Evolutionary conservation across 2,113 vertebrate genomes (phyloP), one percentile per base, ranked within the genome.

Genomic region (Corythornis madagascariensis): DNA sequence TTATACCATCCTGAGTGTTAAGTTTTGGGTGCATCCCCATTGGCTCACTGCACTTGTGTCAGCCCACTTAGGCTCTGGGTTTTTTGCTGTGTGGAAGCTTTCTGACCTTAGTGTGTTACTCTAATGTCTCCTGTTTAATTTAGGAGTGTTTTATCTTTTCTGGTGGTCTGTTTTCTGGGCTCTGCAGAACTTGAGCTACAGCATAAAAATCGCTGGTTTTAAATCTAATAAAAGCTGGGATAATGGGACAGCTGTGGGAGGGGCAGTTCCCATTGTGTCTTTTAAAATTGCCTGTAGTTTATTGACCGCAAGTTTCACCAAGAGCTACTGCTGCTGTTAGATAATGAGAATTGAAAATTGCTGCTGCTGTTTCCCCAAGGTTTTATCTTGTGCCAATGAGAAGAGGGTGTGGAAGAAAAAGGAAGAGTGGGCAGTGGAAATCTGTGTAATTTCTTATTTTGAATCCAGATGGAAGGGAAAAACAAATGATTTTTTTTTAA

Each of bases 341-440:
- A 91, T 95, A 96, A 96, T 97, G 96, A 96, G 96, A 95, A 91
- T 60, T 95, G 94, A 95, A 95, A 93, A 92, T 95, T 91, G 86
- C 94, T 96, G 94, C 88, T 92, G 81, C 94, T 80, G 79, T 94
- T 96, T 95, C 88, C 63, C 71, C 52, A 59, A 82, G 90, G 94
- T 95, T 96, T 94, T 94, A 71, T 95, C 79, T 92, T 0, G 8
- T 93, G 78, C 95, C 84, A 73, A 13, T 65, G 85, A 67, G 64
- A 89, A 83, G 56, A 67, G 92, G 64, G 28, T 90, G 47, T 77
- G 75, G 60, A 94, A 88, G 64, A 60, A 80, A 86, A 66, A 74
- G 81, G 64, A 79, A 79, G 63, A 88, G 79, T 31, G 77, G 80
- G 59, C 69, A 91, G 73, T 80, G 90, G 78, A 92, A 95, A 92